Evolutionary conservation across 1,140 invertebrate genomes (phyloP).

Genomic region (Drosophila quadrilineata): DNA sequence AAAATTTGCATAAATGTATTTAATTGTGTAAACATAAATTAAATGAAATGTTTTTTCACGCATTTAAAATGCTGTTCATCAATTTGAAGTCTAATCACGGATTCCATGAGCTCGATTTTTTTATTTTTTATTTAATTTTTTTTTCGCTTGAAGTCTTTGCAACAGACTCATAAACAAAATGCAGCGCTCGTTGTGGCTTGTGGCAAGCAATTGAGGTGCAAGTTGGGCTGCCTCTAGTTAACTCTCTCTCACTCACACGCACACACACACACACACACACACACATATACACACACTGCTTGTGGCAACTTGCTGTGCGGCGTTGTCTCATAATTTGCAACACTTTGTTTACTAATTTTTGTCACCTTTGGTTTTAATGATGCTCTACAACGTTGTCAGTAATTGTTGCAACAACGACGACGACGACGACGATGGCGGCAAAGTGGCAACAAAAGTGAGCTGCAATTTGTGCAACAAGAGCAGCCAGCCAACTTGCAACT

Average conservation of each 20-base stretch:
- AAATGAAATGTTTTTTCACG: neutral
- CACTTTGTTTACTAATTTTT: constrained; percentile 80
- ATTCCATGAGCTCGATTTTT: neutral
- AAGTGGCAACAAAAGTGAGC: constrained; percentile 55
- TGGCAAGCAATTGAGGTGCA: constrained; percentile 3
- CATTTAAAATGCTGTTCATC: neutral
- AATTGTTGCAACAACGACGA: constrained; percentile 55
- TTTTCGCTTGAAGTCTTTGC: constrained; percentile 8
- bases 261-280: too few species aligned
- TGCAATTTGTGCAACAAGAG: constrained; percentile 68
- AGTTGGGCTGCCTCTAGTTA: constrained; percentile 30
- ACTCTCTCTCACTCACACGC: too few species aligned
- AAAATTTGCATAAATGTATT: too few species aligned
- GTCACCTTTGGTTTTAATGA: constrained; percentile 78
- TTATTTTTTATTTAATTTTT: too few species aligned
- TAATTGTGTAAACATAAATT: neutral
- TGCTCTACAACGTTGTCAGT: constrained; percentile 51
- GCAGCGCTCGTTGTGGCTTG: constrained; percentile 1
- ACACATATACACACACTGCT: too few species aligned
- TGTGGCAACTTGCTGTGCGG: constrained; percentile 21
- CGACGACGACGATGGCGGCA: constrained; percentile 4
- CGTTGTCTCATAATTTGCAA: constrained; percentile 74
- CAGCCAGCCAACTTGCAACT: constrained; percentile 44
- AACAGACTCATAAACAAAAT: constrained; percentile 31
- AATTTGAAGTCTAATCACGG: constrained; percentile 12